Evolutionary conservation across 2,888 invertebrate species (phyloP), one percentile per base, ranked within the genome.

Genomic region (Alentia gelatinosa): DNA sequence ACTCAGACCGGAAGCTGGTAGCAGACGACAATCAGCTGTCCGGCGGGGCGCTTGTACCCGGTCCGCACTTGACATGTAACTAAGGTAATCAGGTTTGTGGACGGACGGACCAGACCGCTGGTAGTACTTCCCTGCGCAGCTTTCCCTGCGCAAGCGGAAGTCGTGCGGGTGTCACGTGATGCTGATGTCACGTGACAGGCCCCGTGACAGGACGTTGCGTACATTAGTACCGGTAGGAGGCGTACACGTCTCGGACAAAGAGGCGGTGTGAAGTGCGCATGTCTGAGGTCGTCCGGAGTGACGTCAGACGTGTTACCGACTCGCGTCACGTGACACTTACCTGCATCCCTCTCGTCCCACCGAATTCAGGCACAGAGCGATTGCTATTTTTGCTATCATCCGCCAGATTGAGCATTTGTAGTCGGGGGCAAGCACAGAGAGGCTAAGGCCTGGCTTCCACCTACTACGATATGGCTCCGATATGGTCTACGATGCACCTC

Each of bases 111-210:
- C 15, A 15, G 30, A 74, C 74, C 30, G 30, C 30, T 15, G 74
- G 74, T 74, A 33, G 30, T 33, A 74, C n/a, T 30, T 26, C n/a
- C 68, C n/a, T 30, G 68, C 68, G 68, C 68, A 68, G n/a, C n/a
- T n/a, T 30, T 26, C n/a, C 68, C n/a, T 30, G 68, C 68, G 68
- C 68, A 68, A 30, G 68, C 30, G n/a, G n/a, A n/a, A n/a, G n/a
- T n/a, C n/a, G 30, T n/a, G 4, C 37, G 37, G 23, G 37, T 35
- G 37, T 79, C 79, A 79, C 79, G 79, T 79, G 79, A 79, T 39
- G n/a, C 15, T 79, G 37, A 39, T 79, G 79, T 79, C 79, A 79
- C n/a, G 39, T 79, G 79, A 79, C 79, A 79, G 79, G 15, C 79
- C 79, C 19, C 35, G 39, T 79, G 79, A 39, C 39, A 30, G 68